These are phyloP conservation scores for Eupithecia inturbata DNA, from an alignment of 2,888 invertebrate species.

Conservation along the genomic window DNA sequence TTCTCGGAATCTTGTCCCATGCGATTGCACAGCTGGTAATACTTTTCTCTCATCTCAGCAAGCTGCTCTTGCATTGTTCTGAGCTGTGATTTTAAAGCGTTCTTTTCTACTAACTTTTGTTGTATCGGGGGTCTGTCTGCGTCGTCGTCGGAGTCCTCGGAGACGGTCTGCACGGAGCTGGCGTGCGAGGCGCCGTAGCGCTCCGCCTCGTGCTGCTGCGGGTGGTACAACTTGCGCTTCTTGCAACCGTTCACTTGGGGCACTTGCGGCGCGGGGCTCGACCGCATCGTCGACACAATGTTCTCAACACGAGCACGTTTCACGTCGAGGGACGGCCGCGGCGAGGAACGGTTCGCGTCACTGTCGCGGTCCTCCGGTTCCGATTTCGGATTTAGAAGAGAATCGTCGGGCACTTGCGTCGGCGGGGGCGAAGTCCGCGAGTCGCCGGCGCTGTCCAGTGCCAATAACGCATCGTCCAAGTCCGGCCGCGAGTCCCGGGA, in stretches of 20 bases:
- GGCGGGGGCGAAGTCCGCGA: conserved; percentile 83
- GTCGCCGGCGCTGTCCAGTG: conserved; percentile 83
- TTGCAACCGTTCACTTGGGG: conserved; percentile 95
- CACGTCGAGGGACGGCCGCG: conserved; percentile 87
- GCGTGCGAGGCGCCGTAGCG: conserved; percentile 82
- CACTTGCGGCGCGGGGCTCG: conserved; percentile 90
- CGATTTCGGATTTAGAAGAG: conserved; percentile 86
- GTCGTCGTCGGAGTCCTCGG: conserved; percentile 90
- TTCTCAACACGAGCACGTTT: conserved; percentile 97
- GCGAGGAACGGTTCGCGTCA: conserved; percentile 83
- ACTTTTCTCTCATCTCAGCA: conserved; percentile 96
- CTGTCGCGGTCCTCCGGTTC: conserved; percentile 86
- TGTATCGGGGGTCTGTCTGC: conserved; percentile 90
- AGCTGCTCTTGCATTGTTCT: conserved; percentile 95
- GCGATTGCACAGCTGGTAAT: conserved; percentile 92
- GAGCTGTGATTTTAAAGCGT: conserved; percentile 92
- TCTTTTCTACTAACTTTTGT: conserved; percentile 94
- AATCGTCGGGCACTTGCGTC: conserved; percentile 80
- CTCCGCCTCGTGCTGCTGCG: conserved; percentile 94
- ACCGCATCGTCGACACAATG: conserved; percentile 96
- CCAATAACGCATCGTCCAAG: conserved; percentile 85
- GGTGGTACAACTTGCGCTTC: conserved; percentile 97
- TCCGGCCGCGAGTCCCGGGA: conserved; percentile 86
- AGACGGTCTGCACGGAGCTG: conserved; percentile 76
- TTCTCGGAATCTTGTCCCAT: conserved; percentile 92